Base-by-base conservation (phyloP, 2,113 vertebrate species). In the Galeopterus variegatus region DNA sequence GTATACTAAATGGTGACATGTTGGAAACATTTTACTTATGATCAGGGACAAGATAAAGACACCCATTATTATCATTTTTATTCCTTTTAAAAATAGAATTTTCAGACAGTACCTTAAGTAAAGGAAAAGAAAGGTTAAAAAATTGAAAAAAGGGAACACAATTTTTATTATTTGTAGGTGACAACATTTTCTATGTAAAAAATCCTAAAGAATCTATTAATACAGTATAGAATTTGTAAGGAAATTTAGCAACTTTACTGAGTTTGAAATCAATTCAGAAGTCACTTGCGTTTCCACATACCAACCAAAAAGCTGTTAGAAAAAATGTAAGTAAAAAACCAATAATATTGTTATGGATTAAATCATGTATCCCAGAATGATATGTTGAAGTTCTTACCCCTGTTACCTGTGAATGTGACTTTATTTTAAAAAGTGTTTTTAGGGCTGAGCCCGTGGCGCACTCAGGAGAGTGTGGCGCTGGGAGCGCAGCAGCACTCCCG, bases 261-360 rank as follows among this genome's bases (percentile, higher is more conserved):
- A 81, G 36, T 65, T 81, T 87, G 73, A 75, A 65, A 41, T 95
- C 5, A 5, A 58, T 75, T 65, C 31, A 95, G 65, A 87, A 95
- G 2, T 86, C 50, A 90, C 33, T 83, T 94, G 36, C 17, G 21
- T 82, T 62, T 58, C 31, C 58, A 65, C 58, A 58, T 48, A 31
- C 31, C 58, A 73, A 7, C 60, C 24, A 52, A 65, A 95, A 81
- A 56, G 6, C 28, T 87, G 18, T 81, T 88, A 75, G 56, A 24
- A 80, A 91, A 85, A 75, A 65, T 31, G 33, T 28, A 50, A 62
- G 77, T 60, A 31, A 60, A 77, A 9, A 26, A 19, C 3, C 41
- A 4, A 41, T 41, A 41, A 41, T 41, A 41, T 41, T 41, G 41
- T 41, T 41, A 41, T 41, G 41, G 41, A 41, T 41, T 41, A 4